Evolutionary conservation across 2,113 vertebrate species (phyloP).

Genomic region (Oncorhynchus masou): DNA sequence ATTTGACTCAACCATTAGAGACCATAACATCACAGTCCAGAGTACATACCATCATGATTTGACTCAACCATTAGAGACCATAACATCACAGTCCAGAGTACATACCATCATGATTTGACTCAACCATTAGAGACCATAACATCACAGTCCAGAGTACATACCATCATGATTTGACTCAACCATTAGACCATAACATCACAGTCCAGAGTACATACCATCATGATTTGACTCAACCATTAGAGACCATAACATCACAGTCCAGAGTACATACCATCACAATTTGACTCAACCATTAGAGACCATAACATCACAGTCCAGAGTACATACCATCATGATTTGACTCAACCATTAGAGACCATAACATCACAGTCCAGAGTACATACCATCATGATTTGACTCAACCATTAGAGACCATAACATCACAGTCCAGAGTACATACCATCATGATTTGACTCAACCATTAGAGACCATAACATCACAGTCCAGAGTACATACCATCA

Average conservation of each 20-base stretch:
- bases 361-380: background rate
- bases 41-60: background rate
- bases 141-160: no score
- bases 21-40: no score
- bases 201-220: background rate
- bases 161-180: no score
- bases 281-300: no score
- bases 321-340: no score
- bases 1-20: no score
- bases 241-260: background rate
- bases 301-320: no score
- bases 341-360: no score
- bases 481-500: no score
- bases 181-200: no score
- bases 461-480: no score
- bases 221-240: background rate
- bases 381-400: background rate
- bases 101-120: background rate
- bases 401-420: background rate
- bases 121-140: no score
- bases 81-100: background rate
- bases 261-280: background rate
- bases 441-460: background rate
- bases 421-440: background rate
- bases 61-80: background rate